Conservation (phyloP, 2,888 invertebrate species). For the Tetragonisca angustula region DNA sequence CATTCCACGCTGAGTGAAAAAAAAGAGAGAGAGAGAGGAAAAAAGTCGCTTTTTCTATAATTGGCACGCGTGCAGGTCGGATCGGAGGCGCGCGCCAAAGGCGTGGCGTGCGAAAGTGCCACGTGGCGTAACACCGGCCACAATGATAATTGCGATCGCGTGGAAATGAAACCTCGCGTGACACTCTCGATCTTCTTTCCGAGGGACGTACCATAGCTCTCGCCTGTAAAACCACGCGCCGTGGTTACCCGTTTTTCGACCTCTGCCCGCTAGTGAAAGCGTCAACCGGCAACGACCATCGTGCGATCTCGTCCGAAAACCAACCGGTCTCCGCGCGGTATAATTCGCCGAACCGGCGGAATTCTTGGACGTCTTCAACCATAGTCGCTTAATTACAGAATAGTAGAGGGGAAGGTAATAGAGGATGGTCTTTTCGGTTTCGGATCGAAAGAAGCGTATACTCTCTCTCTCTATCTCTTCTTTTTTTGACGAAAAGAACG, state of each 20-base stretch:
- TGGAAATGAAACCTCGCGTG: slow-evolving; percentile 52
- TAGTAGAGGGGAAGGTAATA: no score
- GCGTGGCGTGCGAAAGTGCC: slow-evolving; percentile 63
- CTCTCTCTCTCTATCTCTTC: no score
- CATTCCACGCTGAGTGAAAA: slow-evolving; percentile 41
- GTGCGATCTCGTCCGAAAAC: slow-evolving; percentile 8
- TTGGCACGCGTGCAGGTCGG: slow-evolving; percentile 50
- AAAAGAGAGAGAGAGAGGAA: slow-evolving; percentile 1
- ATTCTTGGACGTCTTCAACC: background rate
- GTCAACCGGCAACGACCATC: slow-evolving; percentile 6
- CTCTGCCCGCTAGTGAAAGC: slow-evolving; percentile 40
- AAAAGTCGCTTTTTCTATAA: slow-evolving; percentile 61
- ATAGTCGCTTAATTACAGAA: background rate
- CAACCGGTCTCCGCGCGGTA: slow-evolving; percentile 13
- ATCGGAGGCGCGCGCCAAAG: slow-evolving; percentile 39
- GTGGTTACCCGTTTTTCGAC: slow-evolving; percentile 30
- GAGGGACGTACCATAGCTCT: slow-evolving; percentile 7
- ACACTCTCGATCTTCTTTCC: slow-evolving; percentile 51
- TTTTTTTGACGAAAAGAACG: no score
- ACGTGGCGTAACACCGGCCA: slow-evolving; percentile 58
- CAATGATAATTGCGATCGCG: slow-evolving; percentile 58
- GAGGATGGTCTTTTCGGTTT: no score
- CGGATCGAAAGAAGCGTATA: no score
- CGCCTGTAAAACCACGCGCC: slow-evolving; percentile 28
- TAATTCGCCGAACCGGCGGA: slow-evolving; percentile 15